Evolutionary conservation across 2,797 vertebrate species (phyloP), one percentile per base, ranked within the genome.

Genomic region (Etheostoma nigrum): DNA sequence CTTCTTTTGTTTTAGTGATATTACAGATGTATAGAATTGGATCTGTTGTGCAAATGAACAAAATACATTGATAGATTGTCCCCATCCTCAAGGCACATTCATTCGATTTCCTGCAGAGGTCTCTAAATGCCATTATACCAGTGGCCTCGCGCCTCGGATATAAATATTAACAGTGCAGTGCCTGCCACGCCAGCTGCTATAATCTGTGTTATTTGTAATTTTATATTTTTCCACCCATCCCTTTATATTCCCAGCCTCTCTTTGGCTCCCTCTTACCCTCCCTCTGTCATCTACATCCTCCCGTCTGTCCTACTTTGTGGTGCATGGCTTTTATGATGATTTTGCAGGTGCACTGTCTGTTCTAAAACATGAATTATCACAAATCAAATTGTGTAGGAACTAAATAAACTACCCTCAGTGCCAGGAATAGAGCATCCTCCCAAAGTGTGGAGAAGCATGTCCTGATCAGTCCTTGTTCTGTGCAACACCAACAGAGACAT

Each of bases 361-460:
- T 74, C 68, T 59, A 73, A 75, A 76, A 49, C 65, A 76, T 82
- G 85, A 89, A 79, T 81, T 80, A 83, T 72, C 78, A 78, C 71
- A 80, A 78, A 70, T 76, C 63, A 81, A 88, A 82, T 47, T 25
- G 53, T 9, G 21, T 42, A 55, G 45, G 60, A 65, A 51, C 21
- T 49, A 79, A 80, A 81, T 70, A 65, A 59, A 71, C 52, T 47
- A 21, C 36, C 64, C 12, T 65, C 30, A 33, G 23, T 58, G 59
- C 44, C 73, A 69, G 70, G 21, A 85, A 85, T 14, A 51, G 13
- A 76, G 25, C 45, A 59, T 63, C 19, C 72, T 62, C 23, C 45
- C 47, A 15, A 45, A 23, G 53, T 48, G 57, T 65, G 53, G 48
- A 51, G 60, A 69, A 62, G 64, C 66, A 7, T 13, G 40, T 70